Percentiles rank a stretch among this genome's conserved stretches.
Conservation (phyloP, 2,888 invertebrate genomes). For the Drosophila mayaguana region DNA sequence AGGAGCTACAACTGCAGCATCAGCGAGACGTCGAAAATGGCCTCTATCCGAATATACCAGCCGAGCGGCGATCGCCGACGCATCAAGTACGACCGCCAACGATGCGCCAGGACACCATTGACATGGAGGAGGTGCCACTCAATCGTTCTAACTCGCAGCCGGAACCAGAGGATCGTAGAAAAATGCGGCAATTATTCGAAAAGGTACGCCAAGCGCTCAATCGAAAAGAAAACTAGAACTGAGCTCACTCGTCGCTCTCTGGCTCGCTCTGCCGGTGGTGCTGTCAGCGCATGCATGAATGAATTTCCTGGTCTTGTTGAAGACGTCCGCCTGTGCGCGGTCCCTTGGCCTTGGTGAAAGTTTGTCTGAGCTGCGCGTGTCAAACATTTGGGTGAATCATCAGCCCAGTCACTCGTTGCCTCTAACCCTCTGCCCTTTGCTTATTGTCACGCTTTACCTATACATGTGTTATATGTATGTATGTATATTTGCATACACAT, state of each 20-base stretch:
- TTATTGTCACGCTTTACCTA: slow-evolving; percentile 3
- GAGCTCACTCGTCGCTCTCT: background rate
- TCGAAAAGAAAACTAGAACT: background rate
- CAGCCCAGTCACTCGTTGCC: slow-evolving; percentile 9
- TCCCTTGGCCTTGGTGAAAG: slow-evolving; percentile 52
- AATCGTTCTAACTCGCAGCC: slow-evolving; percentile 66
- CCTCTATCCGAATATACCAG: slow-evolving; percentile 77
- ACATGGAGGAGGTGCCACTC: slow-evolving; percentile 82
- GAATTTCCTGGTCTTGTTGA: slow-evolving; percentile 42
- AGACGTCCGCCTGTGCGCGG: background rate
- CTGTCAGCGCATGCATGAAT: slow-evolving; percentile 38
- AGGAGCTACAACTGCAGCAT: slow-evolving; percentile 72
- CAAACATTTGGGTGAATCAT: slow-evolving; percentile 50
- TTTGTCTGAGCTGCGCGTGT: background rate
- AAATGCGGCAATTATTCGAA: slow-evolving; percentile 79
- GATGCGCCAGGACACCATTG: slow-evolving; percentile 80
- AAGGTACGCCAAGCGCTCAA: slow-evolving; percentile 60
- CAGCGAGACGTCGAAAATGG: slow-evolving; percentile 79
- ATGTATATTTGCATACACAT: background rate
- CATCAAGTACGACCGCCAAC: slow-evolving; percentile 70
- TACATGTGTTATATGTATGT: background rate
- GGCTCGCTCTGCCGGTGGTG: background rate
- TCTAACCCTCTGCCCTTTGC: background rate
- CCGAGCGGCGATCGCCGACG: slow-evolving; percentile 61
- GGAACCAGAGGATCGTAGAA: slow-evolving; percentile 78